Evolutionary conservation across 2,888 invertebrate genomes (phyloP).

Genomic region (Zygothrica quintamaculata): DNA sequence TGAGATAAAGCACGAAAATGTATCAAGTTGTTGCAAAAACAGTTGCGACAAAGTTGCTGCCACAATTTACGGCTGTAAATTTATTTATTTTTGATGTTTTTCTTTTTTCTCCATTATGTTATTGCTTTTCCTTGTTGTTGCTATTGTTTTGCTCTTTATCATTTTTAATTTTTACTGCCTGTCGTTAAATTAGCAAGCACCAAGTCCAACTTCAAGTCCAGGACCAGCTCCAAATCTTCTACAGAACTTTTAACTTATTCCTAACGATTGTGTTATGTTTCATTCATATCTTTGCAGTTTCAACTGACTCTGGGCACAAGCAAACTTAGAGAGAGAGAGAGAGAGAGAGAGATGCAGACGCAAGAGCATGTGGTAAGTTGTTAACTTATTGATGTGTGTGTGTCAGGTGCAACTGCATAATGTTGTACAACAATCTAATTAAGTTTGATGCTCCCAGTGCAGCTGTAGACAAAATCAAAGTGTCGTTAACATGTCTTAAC

Average conservation of each 20-base stretch:
- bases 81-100: constrained; percentile 40
- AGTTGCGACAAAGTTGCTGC: constrained; percentile 73
- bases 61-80: constrained; percentile 73
- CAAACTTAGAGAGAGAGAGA: background rate
- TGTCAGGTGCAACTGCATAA: constrained; percentile 43
- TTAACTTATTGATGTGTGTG: constrained; percentile 19
- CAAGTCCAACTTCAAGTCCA: constrained; percentile 1
- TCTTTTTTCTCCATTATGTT: constrained; percentile 18
- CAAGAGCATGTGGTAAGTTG: constrained; percentile 46
- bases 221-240: too few species aligned
- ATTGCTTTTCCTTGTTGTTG: too few species aligned
- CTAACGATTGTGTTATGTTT: constrained; percentile 1
- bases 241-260: constrained; percentile 16
- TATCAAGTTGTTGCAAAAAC: constrained; percentile 76
- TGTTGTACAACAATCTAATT: constrained; percentile 46
- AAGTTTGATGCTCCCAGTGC: constrained; percentile 28
- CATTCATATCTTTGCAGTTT: too few species aligned
- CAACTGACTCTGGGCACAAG: background rate
- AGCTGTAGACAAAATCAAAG: constrained; percentile 46
- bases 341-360: background rate
- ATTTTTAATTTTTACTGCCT: constrained; percentile 42
- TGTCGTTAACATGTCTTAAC: constrained; percentile 48
- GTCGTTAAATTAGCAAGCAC: constrained; percentile 48
- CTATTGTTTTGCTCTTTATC: too few species aligned
- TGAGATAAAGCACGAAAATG: constrained; percentile 80